Base-by-base conservation (phyloP, 2,888 invertebrate species). In the Embidobia sp. region DNA sequence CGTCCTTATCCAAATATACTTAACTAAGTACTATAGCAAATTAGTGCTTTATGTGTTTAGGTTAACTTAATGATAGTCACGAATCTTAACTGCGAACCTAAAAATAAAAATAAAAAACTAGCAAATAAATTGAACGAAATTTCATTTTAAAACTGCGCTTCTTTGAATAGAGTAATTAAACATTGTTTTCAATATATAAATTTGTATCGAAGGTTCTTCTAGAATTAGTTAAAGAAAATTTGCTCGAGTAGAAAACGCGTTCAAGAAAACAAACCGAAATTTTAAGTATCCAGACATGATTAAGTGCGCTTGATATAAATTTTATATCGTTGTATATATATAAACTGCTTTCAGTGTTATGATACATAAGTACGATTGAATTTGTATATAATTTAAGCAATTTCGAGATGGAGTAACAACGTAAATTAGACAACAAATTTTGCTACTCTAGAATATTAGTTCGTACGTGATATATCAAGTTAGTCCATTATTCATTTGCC, bases 381-480 rank as follows among this genome's bases (percentile, higher is more conserved):
- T 51, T 51, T 53, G 51, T 37, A 53, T 35, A 37, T 37, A 53
- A 33, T 33, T 49, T 53, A n/a, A n/a, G n/a, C n/a, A 42, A 49
- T 1, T 3, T 31, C 13, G 8, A 26, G 16, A 29, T 7, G 11
- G 6, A 33, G 6, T 22, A 31, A 19, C 2, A 10, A 29, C 26
- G 33, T 33, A 33, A 49, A 31, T 18, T 49, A 33, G 16, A 1
- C 27, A 11, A 49, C 18, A 49, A 49, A 29, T 18, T 33, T 33
- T 49, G 33, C 49, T 49, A 33, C 33, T 26, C 6, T 13, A 35
- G 6, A 15, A 44, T 6, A 49, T 18, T 33, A 31, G 19, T 49
- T 19, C 33, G 10, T 11, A 8, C 19, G 27, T 49, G 33, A 46
- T 29, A 49, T 49, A 19, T n/a, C n/a, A n/a, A n/a, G n/a, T n/a